phyloP scores from a whole-genome alignment of 2,113 vertebrate genomes.

The Eudyptes chrysolophus region DNA sequence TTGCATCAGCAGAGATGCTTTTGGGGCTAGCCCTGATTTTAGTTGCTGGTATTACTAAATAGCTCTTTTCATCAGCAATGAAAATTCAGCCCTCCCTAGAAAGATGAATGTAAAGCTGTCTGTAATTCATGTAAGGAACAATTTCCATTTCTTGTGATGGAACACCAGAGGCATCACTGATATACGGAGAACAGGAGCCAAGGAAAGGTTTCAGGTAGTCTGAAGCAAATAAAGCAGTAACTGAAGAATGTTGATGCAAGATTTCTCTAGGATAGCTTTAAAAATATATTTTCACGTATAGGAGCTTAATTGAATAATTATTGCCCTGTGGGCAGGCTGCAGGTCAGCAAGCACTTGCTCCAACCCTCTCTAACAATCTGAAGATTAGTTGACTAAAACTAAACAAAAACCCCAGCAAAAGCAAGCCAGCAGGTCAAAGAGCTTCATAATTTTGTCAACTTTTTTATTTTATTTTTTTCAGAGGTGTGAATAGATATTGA shows the following conservation, averaged over 20 bases:
- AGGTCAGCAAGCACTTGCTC: background rate
- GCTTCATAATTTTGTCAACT: constrained; percentile 11
- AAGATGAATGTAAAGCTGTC: background rate
- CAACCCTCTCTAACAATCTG: background rate
- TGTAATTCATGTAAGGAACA: background rate
- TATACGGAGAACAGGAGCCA: background rate
- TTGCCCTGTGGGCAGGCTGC: background rate
- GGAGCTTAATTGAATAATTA: background rate
- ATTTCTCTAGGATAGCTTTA: background rate
- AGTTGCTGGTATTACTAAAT: background rate
- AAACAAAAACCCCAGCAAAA: background rate
- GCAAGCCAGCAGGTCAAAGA: background rate
- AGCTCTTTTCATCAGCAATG: background rate
- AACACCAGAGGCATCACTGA: background rate
- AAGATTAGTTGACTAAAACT: background rate
- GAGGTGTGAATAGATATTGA: constrained; percentile 14
- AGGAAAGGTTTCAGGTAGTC: background rate
- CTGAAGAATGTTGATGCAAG: background rate
- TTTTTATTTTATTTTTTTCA: background rate
- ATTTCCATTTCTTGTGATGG: background rate
- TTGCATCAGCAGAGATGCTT: background rate
- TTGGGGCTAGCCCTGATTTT: background rate
- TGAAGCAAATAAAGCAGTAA: background rate
- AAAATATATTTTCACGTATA: background rate
- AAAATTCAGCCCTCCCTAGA: background rate